Evolutionary conservation across 2,113 vertebrate genomes (phyloP).

Genomic region (Platichthys stellatus): DNA sequence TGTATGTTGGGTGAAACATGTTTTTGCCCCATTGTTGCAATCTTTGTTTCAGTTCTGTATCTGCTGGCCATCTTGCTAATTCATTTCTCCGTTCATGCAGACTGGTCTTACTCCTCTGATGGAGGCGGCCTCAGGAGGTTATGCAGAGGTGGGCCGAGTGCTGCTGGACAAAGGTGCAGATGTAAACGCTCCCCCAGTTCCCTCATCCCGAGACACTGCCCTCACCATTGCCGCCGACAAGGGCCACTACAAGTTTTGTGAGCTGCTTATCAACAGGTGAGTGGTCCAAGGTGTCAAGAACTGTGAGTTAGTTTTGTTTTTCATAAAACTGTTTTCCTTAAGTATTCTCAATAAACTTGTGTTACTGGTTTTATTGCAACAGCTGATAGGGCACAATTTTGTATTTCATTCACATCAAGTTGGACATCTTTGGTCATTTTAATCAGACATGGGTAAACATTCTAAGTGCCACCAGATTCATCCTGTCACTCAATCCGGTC

Average conservation of each 20-base stretch:
- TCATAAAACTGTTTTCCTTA: not conserved
- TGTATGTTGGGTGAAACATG: no score
- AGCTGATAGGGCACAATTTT: not conserved
- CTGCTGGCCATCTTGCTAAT: conserved; percentile 11
- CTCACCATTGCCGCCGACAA: conserved; percentile 99
- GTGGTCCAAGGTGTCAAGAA: not conserved
- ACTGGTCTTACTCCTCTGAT: conserved; percentile 98
- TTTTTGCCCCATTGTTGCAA: not conserved
- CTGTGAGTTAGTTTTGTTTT: not conserved
- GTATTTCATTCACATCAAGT: not conserved
- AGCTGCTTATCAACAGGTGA: conserved; percentile 96
- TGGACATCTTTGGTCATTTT: not conserved
- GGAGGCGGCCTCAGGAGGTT: conserved; percentile 98
- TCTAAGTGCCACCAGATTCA: not conserved
- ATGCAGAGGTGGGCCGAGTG: conserved; percentile 97
- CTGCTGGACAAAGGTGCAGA: conserved; percentile 98
- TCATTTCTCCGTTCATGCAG: conserved; percentile 68
- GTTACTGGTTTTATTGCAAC: not conserved
- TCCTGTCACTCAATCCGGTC: not conserved
- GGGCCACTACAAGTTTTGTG: conserved; percentile 99
- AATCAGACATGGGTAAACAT: not conserved
- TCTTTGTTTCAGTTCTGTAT: not conserved
- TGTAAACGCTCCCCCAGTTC: conserved; percentile 97
- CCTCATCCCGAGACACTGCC: conserved; percentile 97
- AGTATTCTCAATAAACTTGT: not conserved